Evolutionary conservation across 2,797 vertebrate species (phyloP).

Genomic region (Anableps anableps): DNA sequence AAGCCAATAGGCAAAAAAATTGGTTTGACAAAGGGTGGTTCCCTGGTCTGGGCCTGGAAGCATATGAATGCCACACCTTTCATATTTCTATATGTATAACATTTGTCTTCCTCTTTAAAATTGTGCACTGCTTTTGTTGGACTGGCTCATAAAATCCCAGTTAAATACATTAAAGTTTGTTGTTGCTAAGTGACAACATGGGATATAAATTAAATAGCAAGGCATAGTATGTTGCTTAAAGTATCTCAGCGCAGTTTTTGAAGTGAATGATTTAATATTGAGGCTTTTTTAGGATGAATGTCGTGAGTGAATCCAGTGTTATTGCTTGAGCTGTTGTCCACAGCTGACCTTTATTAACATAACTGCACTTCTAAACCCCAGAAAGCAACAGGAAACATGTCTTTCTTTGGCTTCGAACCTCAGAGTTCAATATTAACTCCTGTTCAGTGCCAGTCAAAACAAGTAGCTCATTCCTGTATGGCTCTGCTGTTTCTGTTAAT

Average conservation of each 20-base stretch:
- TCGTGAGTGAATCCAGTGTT: conserved; percentile 7
- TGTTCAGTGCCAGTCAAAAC: conserved; percentile 53
- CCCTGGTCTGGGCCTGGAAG: neutral
- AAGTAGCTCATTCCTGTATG: conserved; percentile 29
- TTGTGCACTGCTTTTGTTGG: neutral
- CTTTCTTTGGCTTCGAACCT: conserved; percentile 7
- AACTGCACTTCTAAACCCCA: neutral
- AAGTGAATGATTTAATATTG: neutral
- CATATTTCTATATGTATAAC: neutral
- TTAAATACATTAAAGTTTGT: neutral
- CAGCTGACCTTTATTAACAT: conserved; percentile 7
- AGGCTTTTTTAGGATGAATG: neutral
- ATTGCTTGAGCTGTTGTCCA: neutral
- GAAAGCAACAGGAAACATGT: neutral
- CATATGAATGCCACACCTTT: neutral
- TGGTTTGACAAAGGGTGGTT: neutral
- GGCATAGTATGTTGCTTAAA: neutral
- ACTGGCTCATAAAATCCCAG: neutral
- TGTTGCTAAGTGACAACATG: neutral
- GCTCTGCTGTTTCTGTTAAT: conserved; percentile 17
- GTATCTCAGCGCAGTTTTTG: neutral
- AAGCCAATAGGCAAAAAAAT: neutral
- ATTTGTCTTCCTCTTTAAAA: neutral
- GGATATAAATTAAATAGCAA: neutral
- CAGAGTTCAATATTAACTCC: conserved; percentile 39